phyloP scores from a whole-genome alignment of 1,140 invertebrate species.

The Drosophila seguyi region DNA sequence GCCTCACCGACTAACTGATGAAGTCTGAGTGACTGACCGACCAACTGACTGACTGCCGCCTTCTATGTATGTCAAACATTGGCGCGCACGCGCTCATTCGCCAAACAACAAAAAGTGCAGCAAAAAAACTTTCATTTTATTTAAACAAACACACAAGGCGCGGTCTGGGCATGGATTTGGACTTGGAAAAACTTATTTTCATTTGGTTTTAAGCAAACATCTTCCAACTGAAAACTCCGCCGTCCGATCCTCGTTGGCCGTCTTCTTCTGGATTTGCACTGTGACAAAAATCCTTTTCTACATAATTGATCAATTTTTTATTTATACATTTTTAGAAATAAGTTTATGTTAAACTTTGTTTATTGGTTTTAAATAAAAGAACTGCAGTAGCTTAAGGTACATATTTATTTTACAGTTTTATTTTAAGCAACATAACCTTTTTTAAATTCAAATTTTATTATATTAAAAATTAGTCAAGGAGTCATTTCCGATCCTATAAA shows the following conservation, averaged over 20 bases:
- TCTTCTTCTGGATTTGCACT: constrained; percentile 27
- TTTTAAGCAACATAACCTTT: too few relatives aligned
- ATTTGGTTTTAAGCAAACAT: constrained; percentile 74
- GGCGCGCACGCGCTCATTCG: constrained; percentile 56
- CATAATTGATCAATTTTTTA: too few relatives aligned
- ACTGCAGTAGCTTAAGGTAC: too few relatives aligned
- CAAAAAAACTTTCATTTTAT: constrained; percentile 83
- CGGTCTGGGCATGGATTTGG: constrained; percentile 58
- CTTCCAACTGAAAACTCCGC: constrained; percentile 26
- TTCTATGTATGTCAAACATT: constrained; percentile 80
- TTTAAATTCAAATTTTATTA: too few relatives aligned
- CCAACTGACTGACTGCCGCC: constrained; percentile 36
- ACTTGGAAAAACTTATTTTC: constrained; percentile 82
- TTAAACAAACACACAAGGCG: constrained; percentile 79
- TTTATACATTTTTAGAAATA: too few relatives aligned
- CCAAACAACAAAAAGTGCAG: constrained; percentile 51
- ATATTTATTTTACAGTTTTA: too few relatives aligned
- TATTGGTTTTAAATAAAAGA: too few relatives aligned
- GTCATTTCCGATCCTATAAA: too few relatives aligned
- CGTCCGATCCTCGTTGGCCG: constrained; percentile 13
- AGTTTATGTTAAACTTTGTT: background rate
- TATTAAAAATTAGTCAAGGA: too few relatives aligned
- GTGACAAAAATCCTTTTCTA: background rate
- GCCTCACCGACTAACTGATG: constrained; percentile 9
- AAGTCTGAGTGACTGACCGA: constrained; percentile 36